Conservation (phyloP, 2,113 vertebrate genomes). For the Todiramphus saurophagus region DNA sequence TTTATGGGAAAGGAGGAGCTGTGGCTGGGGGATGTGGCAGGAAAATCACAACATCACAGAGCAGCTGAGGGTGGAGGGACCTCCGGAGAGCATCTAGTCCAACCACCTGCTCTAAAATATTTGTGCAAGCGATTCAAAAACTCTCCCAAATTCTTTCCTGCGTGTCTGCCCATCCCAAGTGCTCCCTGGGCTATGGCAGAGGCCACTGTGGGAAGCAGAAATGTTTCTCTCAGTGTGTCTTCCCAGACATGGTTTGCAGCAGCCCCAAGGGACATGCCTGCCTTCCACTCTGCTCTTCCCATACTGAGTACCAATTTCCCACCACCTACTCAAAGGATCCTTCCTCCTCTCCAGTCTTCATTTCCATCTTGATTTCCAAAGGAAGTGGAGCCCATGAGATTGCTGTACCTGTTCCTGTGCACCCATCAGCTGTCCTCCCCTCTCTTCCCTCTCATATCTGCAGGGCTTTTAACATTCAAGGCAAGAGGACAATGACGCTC, state of each 20-base stretch:
- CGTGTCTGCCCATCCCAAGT: background rate
- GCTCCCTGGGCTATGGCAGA: background rate
- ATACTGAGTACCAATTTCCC: rapidly evolving
- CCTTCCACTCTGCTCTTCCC: background rate
- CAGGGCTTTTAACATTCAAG: background rate
- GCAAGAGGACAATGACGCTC: background rate
- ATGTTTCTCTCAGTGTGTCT: background rate
- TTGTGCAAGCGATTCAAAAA: background rate
- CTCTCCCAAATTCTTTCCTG: background rate
- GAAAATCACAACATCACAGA: background rate
- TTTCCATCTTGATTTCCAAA: background rate
- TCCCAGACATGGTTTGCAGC: background rate
- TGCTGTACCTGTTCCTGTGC: background rate
- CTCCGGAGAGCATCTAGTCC: background rate
- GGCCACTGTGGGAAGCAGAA: background rate
- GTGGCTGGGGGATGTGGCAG: background rate
- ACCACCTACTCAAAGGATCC: background rate
- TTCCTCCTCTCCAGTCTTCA: background rate
- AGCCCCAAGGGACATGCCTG: background rate
- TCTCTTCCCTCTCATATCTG: background rate
- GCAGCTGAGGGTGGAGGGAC: background rate
- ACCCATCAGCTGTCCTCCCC: background rate
- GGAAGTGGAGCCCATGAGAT: background rate
- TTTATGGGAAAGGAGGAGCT: background rate
- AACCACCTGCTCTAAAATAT: background rate